Base-by-base conservation (phyloP, 2,888 invertebrate genomes). In the Athalia rosae region DNA sequence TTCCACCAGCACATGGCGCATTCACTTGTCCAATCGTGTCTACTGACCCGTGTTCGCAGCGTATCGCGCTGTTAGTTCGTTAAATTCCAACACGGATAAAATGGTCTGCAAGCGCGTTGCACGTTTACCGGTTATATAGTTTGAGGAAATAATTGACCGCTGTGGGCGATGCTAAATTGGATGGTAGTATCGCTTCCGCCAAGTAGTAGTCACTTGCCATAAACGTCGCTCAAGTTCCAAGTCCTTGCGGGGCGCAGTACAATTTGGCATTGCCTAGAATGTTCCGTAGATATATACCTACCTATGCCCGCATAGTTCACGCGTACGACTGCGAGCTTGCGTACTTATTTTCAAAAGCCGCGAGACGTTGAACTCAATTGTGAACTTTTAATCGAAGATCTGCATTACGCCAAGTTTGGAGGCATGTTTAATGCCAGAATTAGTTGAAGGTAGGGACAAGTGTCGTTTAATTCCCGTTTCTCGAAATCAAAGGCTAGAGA, bases 141-240 rank as follows among this genome's bases (percentile, higher is more conserved):
- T 71, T 71, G 43, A 71, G 58, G 58, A 71, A 71, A 71, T 71
- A 71, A 71, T 71, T 71, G 58, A 56, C 71, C 58, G 71, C 71
- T 71, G 58, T 71, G 58, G 71, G 71, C 71, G 43, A 71, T 71
- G 58, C 58, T 71, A 56, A 71, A 56, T 71, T 71, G 58, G 71
- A 45, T 45, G 71, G 71, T 56, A 71, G 71, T 56, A 71, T 58
- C 71, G 71, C 71, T 71, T 71, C 71, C 71, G 71, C 58, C 71
- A 71, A 71, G 71, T 56, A 28, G 28, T 28, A 71, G 58, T 71
- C 71, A 71, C 71, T 71, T 58, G 71, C 71, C 71, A 71, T 56
- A 71, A 71, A 71, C 71, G 71, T 58, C 58, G 41, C 71, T 58
- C 56, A 71, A 58, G 58, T 71, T 71, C 71, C 50, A 58, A 71